These are phyloP conservation scores for Oscheius myriophilus DNA, from an alignment of 2,888 invertebrate genomes.

Conservation along the genomic window DNA sequence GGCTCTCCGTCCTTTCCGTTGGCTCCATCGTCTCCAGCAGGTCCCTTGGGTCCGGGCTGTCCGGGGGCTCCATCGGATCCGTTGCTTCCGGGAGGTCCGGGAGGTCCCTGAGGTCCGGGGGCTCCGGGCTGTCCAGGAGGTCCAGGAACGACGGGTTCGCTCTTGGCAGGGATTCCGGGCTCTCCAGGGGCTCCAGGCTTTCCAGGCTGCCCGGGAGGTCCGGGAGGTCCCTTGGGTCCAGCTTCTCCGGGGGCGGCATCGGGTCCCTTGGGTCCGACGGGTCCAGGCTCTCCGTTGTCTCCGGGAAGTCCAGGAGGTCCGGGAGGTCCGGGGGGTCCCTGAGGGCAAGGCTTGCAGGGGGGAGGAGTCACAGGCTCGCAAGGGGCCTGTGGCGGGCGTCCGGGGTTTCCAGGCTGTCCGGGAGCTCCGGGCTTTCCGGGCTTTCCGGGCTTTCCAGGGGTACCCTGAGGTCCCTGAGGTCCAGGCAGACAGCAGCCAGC, in stretches of 20 bases:
- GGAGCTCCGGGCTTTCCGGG: constrained; percentile 62
- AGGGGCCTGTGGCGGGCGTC: constrained; percentile 51
- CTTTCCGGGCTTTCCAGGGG: constrained; percentile 60
- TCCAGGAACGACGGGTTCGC: constrained; percentile 58
- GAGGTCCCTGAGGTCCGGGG: constrained; percentile 55
- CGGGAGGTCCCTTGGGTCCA: constrained; percentile 62
- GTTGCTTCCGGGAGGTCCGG: constrained; percentile 51
- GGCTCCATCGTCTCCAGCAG: constrained; percentile 55
- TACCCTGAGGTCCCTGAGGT: constrained; percentile 58
- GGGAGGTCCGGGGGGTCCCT: constrained; percentile 60
- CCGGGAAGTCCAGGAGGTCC: constrained; percentile 60
- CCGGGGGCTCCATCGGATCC: constrained; percentile 60
- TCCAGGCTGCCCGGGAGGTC: constrained; percentile 57
- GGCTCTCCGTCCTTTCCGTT: constrained; percentile 55
- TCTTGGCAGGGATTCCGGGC: constrained; percentile 53
- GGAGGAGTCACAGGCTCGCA: constrained; percentile 61
- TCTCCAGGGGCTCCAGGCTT: constrained; percentile 58
- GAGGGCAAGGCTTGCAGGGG: constrained; percentile 62
- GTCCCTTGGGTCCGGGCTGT: constrained; percentile 55
- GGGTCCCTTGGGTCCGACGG: constrained; percentile 58
- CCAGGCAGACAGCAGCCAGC: constrained; percentile 62
- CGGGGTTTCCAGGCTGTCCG: constrained; percentile 60
- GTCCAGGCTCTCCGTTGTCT: constrained; percentile 58
- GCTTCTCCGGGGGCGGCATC: constrained; percentile 59
- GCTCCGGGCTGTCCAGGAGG: constrained; percentile 58